Evolutionary conservation across 1,140 invertebrate species (phyloP).

Genomic region (Acromyrmex echinatior): DNA sequence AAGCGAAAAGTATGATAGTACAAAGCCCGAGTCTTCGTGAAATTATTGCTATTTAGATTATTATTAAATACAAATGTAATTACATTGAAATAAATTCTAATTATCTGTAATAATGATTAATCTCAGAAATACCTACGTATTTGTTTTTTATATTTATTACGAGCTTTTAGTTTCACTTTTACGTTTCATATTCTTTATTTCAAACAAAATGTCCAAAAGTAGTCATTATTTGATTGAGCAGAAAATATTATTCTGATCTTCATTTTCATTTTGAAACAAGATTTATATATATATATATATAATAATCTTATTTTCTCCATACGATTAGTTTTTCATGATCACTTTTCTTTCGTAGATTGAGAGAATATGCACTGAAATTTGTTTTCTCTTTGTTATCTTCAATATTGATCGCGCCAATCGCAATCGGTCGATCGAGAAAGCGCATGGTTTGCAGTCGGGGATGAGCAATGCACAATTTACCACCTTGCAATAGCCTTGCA

Average conservation of each 20-base stretch:
- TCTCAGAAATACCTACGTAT: background rate
- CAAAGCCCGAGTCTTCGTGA: background rate
- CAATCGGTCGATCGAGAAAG: conserved; percentile 41
- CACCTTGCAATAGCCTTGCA: conserved; percentile 42
- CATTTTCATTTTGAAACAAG: background rate
- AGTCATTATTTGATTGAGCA: background rate
- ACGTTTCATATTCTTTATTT: background rate
- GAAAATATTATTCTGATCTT: background rate
- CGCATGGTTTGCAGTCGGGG: conserved; percentile 15
- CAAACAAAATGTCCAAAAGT: background rate
- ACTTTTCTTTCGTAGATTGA: background rate
- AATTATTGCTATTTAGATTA: background rate
- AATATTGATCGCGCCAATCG: conserved; percentile 22
- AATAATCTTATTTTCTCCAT: background rate
- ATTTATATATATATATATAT: background rate
- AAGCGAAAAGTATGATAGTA: background rate
- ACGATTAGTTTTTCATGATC: background rate
- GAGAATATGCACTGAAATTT: conserved; percentile 2
- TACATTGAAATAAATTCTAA: background rate
- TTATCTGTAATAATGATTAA: background rate
- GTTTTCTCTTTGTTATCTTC: conserved; percentile 28
- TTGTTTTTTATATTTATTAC: background rate
- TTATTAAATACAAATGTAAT: background rate
- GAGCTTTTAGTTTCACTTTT: background rate
- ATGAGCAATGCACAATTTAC: conserved; percentile 44